A percentile compares a stretch with the other conserved stretches of the same genome.
phyloP scores from a whole-genome alignment of 1,140 invertebrate genomes.

The Antheraea pernyi region DNA sequence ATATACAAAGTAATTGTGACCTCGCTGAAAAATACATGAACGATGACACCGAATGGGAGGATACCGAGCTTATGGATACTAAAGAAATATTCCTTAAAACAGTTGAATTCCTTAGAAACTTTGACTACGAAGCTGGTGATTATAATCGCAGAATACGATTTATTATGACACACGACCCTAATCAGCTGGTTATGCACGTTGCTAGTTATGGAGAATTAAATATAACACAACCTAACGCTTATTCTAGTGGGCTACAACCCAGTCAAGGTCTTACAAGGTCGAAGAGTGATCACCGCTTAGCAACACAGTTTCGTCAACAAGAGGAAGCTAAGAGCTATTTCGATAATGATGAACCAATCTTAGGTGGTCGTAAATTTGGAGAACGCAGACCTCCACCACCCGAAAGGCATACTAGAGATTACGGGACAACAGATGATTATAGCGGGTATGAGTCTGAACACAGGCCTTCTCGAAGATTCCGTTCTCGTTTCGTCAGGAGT shows the following conservation, averaged over 20 bases:
- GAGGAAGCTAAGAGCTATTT: slow-evolving; percentile 84
- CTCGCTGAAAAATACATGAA: slow-evolving; percentile 96
- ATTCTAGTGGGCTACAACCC: slow-evolving; percentile 81
- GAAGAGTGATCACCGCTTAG: slow-evolving; percentile 95
- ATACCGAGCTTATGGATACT: slow-evolving; percentile 93
- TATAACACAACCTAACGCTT: slow-evolving; percentile 82
- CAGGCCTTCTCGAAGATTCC: slow-evolving; percentile 82
- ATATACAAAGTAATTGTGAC: slow-evolving; percentile 97
- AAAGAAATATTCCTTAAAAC: slow-evolving; percentile 97
- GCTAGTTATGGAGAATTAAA: slow-evolving; percentile 93
- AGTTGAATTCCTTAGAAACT: slow-evolving; percentile 95
- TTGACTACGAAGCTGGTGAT: slow-evolving; percentile 94
- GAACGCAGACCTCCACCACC: slow-evolving; percentile 80
- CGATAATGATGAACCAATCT: slow-evolving; percentile 81
- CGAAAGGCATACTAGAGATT: slow-evolving; percentile 76
- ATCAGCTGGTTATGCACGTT: slow-evolving; percentile 91
- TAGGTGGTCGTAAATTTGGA: slow-evolving; percentile 87
- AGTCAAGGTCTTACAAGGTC: slow-evolving; percentile 91
- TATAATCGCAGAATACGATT: slow-evolving; percentile 92
- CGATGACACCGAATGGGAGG: slow-evolving; percentile 92
- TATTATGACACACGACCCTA: slow-evolving; percentile 92
- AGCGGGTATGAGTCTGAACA: slow-evolving; percentile 84
- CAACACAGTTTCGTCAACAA: slow-evolving; percentile 92
- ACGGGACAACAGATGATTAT: slow-evolving; percentile 79
- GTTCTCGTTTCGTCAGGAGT: slow-evolving; percentile 85